Evolutionary conservation across 1,140 invertebrate species (phyloP).

Genomic region (Carposina sasakii): DNA sequence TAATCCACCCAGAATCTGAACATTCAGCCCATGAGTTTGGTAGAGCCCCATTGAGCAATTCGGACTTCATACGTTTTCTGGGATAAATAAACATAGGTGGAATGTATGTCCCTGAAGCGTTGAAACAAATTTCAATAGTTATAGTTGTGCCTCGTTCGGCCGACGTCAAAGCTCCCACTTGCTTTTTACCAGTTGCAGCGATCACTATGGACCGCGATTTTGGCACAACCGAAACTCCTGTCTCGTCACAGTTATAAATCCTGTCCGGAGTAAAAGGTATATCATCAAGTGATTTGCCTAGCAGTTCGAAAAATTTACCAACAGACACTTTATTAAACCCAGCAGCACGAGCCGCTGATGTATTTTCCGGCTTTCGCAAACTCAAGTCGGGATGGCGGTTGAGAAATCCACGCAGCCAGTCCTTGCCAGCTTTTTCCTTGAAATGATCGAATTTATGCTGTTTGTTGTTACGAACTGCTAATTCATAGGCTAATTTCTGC

Average conservation of each 20-base stretch:
- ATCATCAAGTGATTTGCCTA: conserved; percentile 4
- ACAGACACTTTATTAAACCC: conserved; percentile 19
- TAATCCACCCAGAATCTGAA: conserved; percentile 36
- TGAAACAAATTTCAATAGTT: conserved; percentile 50
- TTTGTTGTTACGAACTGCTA: conserved; percentile 9
- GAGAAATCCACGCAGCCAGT: conserved; percentile 35
- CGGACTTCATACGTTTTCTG: conserved; percentile 29
- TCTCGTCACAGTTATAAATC: conserved; percentile 57
- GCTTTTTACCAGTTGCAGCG: conserved; percentile 40
- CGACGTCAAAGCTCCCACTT: conserved; percentile 41
- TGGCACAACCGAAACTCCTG: conserved; percentile 53
- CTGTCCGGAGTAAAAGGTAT: conserved; percentile 30
- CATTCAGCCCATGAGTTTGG: conserved; percentile 28
- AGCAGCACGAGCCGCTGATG: conserved; percentile 15
- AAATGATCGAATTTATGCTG: conserved; percentile 3
- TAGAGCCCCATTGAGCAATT: conserved; percentile 26
- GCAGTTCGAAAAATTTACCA: background rate
- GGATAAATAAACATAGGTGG: conserved; percentile 49
- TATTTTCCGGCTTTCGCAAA: conserved; percentile 25
- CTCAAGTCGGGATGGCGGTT: conserved; percentile 32
- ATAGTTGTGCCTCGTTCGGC: conserved; percentile 47
- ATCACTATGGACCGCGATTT: conserved; percentile 46
- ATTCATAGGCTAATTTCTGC: conserved; percentile 7
- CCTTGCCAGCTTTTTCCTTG: conserved; percentile 23
- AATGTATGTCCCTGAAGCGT: conserved; percentile 42